Evolutionary conservation across 2,113 vertebrate genomes (phyloP).

Genomic region (Aleadryas rufinucha): DNA sequence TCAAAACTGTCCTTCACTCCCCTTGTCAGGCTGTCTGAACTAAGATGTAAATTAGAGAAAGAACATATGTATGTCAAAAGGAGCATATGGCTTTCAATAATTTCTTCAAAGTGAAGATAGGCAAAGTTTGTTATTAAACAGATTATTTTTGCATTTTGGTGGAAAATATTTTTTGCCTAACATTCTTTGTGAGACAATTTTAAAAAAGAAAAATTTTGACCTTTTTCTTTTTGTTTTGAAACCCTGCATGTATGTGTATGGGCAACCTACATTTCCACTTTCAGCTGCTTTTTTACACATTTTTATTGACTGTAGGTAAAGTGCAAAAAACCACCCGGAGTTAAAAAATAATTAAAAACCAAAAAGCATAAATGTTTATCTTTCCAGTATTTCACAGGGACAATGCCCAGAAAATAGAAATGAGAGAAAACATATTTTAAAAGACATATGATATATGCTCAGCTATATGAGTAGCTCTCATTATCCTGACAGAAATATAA

Average conservation of each 20-base stretch:
- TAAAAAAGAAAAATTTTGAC: not conserved
- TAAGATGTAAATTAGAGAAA: not conserved
- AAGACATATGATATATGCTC: not conserved
- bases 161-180: not conserved
- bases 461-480: not conserved
- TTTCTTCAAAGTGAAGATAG: not conserved
- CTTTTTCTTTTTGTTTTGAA: not conserved
- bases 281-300: not conserved
- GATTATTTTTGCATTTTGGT: not conserved
- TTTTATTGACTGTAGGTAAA: not conserved
- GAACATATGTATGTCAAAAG: not conserved
- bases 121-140: not conserved
- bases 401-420: not conserved
- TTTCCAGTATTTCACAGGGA: not conserved
- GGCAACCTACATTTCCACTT: not conserved
- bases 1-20: not conserved
- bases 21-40: not conserved
- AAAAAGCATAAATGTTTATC: not conserved
- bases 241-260: not conserved
- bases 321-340: fast-evolving
- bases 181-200: not conserved
- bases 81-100: not conserved
- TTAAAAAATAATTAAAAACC: too few relatives aligned
- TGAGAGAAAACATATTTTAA: not conserved
- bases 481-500: not conserved